Conservation (phyloP, 1,140 invertebrate genomes). For the Colletes gigas region DNA sequence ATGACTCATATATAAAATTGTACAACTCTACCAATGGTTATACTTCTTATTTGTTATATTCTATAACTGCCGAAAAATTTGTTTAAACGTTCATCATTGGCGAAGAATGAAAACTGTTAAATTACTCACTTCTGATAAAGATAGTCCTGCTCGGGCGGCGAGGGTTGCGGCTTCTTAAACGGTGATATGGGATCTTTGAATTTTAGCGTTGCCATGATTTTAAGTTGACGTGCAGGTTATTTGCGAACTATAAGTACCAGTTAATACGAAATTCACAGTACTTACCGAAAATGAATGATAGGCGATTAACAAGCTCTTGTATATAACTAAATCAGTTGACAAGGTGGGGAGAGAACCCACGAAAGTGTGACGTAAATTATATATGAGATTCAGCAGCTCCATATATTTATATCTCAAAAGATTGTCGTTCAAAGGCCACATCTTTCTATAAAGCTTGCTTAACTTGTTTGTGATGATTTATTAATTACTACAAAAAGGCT, state of each 20-base stretch:
- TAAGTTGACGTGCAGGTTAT: background rate
- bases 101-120: background rate
- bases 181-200: conserved; percentile 65
- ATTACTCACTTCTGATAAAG: conserved; percentile 69
- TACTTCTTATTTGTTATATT: too few relatives aligned
- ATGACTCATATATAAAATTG: too few relatives aligned
- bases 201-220: conserved; percentile 67
- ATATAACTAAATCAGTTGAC: background rate
- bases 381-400: background rate
- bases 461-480: too few relatives aligned
- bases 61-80: background rate
- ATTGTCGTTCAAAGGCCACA: too few relatives aligned
- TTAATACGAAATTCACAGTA: too few relatives aligned
- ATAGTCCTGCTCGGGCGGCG: conserved; percentile 66
- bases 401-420: too few relatives aligned
- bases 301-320: background rate
- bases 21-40: too few relatives aligned
- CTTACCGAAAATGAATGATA: background rate
- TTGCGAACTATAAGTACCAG: background rate
- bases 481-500: too few relatives aligned
- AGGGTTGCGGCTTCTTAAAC: conserved; percentile 46
- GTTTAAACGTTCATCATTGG: too few relatives aligned
- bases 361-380: background rate
- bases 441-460: too few relatives aligned
- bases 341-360: background rate